These are phyloP conservation scores for Heteromurus nitidus DNA, from an alignment of 2,888 invertebrate genomes.

Conservation along the genomic window DNA sequence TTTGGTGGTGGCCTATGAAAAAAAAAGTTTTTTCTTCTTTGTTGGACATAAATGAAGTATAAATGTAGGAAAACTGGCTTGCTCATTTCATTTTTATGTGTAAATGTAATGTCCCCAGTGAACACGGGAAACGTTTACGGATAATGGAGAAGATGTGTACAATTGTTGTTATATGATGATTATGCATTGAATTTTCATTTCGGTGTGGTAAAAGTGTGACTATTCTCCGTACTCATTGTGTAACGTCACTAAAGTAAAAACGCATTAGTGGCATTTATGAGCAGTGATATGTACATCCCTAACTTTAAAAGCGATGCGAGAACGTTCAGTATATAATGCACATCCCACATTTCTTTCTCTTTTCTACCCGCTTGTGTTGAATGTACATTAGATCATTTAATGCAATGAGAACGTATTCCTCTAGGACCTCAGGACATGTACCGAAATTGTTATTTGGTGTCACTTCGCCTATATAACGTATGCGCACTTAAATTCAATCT, in stretches of 20 bases:
- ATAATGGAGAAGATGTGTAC: conserved; percentile 59
- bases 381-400: too few species aligned
- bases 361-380: too few species aligned
- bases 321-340: too few species aligned
- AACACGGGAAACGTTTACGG: conserved; percentile 64
- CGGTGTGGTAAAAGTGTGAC: conserved; percentile 61
- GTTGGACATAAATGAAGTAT: conserved; percentile 12
- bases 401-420: too few species aligned
- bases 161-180: conserved; percentile 40
- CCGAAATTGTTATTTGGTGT: too few species aligned
- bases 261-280: conserved; percentile 40
- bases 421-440: too few species aligned
- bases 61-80: conserved; percentile 28
- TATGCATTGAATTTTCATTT: conserved; percentile 22
- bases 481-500: too few species aligned
- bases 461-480: too few species aligned
- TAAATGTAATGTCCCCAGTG: conserved; percentile 51
- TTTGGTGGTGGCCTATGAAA: conserved; percentile 25
- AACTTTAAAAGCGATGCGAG: too few species aligned
- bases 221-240: conserved; percentile 40
- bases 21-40: not conserved
- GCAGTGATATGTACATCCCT: conserved; percentile 1
- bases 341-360: too few species aligned
- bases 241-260: conserved; percentile 4
- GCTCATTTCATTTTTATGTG: conserved; percentile 41